A percentile compares a stretch with the other conserved stretches of the same genome.
phyloP scores from a whole-genome alignment of 2,888 invertebrate genomes.

The Ormyrus thymus region DNA sequence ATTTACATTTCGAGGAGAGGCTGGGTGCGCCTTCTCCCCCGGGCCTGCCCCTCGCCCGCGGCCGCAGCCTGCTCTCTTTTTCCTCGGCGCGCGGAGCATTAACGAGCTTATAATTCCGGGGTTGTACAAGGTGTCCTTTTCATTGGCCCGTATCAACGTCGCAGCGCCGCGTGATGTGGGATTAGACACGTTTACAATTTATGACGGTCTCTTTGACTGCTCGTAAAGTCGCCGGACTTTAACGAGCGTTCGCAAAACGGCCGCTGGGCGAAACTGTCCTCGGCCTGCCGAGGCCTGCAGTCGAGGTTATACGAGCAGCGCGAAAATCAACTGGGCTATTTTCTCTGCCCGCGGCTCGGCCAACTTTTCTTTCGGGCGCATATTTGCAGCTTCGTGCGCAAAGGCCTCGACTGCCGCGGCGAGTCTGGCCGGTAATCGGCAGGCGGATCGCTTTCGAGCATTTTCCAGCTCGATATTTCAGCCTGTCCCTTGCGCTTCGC shows the following conservation, averaged over 20 bases:
- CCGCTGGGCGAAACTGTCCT: not conserved
- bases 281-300: no score
- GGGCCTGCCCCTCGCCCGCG: not conserved
- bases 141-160: slow-evolving; percentile 7
- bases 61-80: not conserved
- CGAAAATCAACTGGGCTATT: no score
- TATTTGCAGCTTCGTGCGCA: no score
- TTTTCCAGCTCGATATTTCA: slow-evolving; percentile 3
- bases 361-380: no score
- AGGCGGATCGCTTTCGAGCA: not conserved
- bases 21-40: not conserved
- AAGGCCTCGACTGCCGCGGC: no score
- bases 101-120: not conserved
- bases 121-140: not conserved
- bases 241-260: slow-evolving; percentile 32
- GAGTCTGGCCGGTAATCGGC: no score
- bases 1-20: no score
- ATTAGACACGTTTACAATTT: slow-evolving; percentile 29
- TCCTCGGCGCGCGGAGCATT: not conserved
- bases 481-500: not conserved
- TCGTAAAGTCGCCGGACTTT: slow-evolving; percentile 26
- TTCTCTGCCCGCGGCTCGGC: no score
- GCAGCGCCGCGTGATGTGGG: slow-evolving; percentile 3
- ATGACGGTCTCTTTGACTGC: slow-evolving; percentile 8
- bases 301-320: no score